These are phyloP conservation scores for Setophaga kirtlandii DNA, from an alignment of 2,113 vertebrate species.

Conservation along the genomic window DNA sequence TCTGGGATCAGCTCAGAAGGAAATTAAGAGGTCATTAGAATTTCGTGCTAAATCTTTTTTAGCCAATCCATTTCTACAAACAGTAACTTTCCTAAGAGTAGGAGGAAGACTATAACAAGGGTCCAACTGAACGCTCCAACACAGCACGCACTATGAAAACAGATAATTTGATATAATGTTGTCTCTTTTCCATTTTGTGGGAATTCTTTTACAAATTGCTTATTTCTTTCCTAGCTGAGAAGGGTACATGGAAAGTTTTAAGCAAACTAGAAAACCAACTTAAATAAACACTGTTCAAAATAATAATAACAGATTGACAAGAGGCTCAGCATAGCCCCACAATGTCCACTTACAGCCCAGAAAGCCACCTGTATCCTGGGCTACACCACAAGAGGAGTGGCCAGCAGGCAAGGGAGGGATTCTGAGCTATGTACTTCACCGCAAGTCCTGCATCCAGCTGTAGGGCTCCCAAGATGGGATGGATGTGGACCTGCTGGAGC, in stretches of 20 bases:
- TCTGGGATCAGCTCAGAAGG: background rate
- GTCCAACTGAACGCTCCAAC: background rate
- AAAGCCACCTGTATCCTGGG: background rate
- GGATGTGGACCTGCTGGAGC: background rate
- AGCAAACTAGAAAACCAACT: background rate
- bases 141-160: background rate
- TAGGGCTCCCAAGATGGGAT: background rate
- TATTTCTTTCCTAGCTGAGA: background rate
- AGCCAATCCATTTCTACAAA: background rate
- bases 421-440: background rate
- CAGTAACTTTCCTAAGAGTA: background rate
- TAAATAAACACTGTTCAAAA: background rate
- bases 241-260: background rate
- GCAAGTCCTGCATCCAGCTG: background rate
- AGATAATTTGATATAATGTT: background rate
- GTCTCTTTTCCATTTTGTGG: background rate
- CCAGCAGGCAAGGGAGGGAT: background rate
- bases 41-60: background rate
- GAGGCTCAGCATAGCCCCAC: background rate
- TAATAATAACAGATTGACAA: background rate
- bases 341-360: background rate
- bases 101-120: background rate
- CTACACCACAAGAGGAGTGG: background rate
- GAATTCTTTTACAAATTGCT: background rate
- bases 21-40: background rate